Evolutionary conservation across 2,113 vertebrate genomes (phyloP).

Genomic region (Falco punctatus): DNA sequence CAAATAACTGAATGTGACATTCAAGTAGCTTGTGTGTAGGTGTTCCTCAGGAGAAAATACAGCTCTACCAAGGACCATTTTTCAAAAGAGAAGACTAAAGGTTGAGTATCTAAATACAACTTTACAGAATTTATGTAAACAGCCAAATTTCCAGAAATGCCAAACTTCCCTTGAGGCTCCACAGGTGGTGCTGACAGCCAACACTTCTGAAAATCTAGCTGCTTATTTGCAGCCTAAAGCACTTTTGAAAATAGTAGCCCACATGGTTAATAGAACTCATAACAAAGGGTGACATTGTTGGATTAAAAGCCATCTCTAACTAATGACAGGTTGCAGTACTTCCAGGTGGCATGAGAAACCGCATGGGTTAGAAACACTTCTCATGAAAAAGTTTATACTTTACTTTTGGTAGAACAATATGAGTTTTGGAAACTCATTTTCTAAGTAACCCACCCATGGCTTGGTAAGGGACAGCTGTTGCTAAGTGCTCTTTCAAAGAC

Average conservation of each 20-base stretch:
- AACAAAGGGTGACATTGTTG: neutral
- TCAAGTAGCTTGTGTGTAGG: slow-evolving; percentile 32
- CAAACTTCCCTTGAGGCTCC: neutral
- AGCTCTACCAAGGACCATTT: neutral
- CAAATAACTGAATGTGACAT: slow-evolving; percentile 23
- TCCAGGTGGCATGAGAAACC: neutral
- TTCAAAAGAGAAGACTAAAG: neutral
- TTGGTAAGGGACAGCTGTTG: neutral
- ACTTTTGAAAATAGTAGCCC: neutral
- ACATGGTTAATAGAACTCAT: rapidly evolving
- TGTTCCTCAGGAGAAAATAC: slow-evolving; percentile 6
- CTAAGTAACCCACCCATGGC: neutral
- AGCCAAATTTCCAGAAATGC: neutral
- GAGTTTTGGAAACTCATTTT: neutral
- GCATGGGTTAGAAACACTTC: neutral
- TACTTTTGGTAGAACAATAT: neutral
- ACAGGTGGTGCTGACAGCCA: slow-evolving; percentile 23
- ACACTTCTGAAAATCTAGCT: neutral
- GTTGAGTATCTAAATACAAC: neutral
- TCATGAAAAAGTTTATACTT: neutral
- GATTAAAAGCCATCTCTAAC: neutral
- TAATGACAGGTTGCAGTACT: neutral
- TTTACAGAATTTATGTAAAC: neutral
- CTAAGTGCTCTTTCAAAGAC: neutral
- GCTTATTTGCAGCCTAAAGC: neutral